Conservation (phyloP, 2,113 vertebrate genomes). For the Ophthalmolycus amberensis region DNA sequence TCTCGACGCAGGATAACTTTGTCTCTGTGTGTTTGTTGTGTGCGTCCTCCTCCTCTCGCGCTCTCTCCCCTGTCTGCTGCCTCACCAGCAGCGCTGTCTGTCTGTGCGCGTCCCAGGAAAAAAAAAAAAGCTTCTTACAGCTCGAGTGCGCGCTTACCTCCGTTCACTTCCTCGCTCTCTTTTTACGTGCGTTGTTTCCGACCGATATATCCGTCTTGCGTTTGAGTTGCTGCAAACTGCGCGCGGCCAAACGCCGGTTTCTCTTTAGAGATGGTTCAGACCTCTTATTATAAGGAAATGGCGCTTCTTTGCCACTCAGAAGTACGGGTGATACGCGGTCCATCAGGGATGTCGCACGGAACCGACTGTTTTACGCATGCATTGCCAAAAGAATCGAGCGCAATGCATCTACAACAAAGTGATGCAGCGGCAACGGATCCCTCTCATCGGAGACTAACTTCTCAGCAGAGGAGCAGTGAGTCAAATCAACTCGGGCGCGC, state of each 20-base stretch:
- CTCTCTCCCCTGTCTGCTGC: conserved; percentile 51
- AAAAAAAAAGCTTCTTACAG: conserved; percentile 46
- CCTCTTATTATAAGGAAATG: background rate
- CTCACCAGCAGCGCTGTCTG: conserved; percentile 69
- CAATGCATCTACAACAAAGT: background rate
- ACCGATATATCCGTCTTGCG: conserved; percentile 36
- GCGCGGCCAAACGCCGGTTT: background rate
- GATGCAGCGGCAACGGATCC: conserved; percentile 17
- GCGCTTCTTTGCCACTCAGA: conserved; percentile 13
- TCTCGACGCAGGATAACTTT: conserved; percentile 70
- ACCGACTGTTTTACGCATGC: conserved; percentile 53
- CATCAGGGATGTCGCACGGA: background rate
- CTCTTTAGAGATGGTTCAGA: background rate
- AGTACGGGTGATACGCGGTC: conserved; percentile 19
- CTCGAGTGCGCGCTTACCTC: conserved; percentile 74
- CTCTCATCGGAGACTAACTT: conserved; percentile 55
- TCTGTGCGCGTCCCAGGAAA: conserved; percentile 61
- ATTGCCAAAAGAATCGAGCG: conserved; percentile 10
- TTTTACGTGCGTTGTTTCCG: conserved; percentile 58
- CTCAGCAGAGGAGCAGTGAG: conserved; percentile 50
- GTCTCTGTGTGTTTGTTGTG: conserved; percentile 27
- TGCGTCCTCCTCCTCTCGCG: conserved; percentile 53
- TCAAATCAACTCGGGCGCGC: conserved; percentile 23
- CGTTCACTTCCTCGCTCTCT: conserved; percentile 50
- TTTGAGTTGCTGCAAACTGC: conserved; percentile 44